Evolutionary conservation across 2,888 invertebrate genomes (phyloP).

Genomic region (Tachina fera): DNA sequence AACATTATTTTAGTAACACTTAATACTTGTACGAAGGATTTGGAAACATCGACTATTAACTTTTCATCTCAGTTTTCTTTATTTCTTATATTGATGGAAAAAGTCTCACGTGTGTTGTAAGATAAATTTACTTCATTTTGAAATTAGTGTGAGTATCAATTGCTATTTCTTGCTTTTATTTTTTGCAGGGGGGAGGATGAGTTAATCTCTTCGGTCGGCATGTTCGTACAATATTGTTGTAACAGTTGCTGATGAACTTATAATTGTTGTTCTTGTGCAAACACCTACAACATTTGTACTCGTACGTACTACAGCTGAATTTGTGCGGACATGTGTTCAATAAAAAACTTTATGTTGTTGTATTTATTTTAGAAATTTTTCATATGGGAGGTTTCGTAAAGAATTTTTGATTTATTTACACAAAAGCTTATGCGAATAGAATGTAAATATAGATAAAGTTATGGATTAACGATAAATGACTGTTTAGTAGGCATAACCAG

Average conservation of each 20-base stretch:
- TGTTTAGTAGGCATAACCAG: too few relatives aligned
- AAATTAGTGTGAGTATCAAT: conserved; percentile 67
- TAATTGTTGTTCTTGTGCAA: conserved; percentile 77
- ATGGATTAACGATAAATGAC: too few relatives aligned
- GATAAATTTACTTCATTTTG: conserved; percentile 70
- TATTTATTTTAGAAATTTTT: conserved; percentile 3
- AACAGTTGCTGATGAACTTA: conserved; percentile 80
- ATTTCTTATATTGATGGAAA: conserved; percentile 61
- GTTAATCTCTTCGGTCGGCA: conserved; percentile 48
- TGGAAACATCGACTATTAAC: conserved; percentile 40
- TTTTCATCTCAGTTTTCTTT: conserved; percentile 39
- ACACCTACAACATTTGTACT: not conserved
- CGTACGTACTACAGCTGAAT: not conserved
- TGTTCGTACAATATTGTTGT: conserved; percentile 47
- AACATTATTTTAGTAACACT: conserved; percentile 73
- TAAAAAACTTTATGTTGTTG: conserved; percentile 21
- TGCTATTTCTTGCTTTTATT: conserved; percentile 40
- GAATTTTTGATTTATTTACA: too few relatives aligned
- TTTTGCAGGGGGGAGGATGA: conserved; percentile 9
- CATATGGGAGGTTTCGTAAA: conserved; percentile 43
- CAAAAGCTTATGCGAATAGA: too few relatives aligned
- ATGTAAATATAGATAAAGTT: too few relatives aligned
- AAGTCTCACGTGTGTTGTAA: conserved; percentile 72
- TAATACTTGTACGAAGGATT: conserved; percentile 38
- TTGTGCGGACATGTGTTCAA: conserved; percentile 35